These are phyloP conservation scores for Upupa epops DNA, from an alignment of 2,113 vertebrate species.

Conservation along the genomic window DNA sequence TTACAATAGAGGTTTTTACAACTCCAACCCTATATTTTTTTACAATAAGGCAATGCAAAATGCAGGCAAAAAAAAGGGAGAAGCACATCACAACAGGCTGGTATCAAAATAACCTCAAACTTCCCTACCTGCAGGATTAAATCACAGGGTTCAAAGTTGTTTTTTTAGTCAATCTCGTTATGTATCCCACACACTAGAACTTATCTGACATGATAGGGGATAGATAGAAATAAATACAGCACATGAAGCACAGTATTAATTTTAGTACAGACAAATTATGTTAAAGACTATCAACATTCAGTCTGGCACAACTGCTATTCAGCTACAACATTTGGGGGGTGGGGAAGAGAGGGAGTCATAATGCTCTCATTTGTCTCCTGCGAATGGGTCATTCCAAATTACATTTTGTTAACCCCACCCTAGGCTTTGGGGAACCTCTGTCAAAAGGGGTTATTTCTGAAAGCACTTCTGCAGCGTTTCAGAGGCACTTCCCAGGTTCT, in stretches of 20 bases:
- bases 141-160: constrained; percentile 7
- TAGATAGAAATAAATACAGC: constrained; percentile 38
- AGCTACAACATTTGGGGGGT: background rate
- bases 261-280: constrained; percentile 44
- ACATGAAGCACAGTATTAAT: constrained; percentile 48
- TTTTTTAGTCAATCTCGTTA: constrained; percentile 5
- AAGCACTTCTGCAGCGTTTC: background rate
- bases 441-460: background rate
- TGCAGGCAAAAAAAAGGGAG: background rate
- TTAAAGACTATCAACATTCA: constrained; percentile 30
- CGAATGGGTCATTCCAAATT: background rate
- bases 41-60: background rate
- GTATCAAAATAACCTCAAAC: background rate
- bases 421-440: background rate
- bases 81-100: background rate
- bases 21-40: background rate
- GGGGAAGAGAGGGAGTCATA: background rate
- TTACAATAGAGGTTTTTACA: background rate
- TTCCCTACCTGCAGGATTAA: background rate
- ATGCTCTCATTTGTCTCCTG: background rate
- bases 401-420: background rate
- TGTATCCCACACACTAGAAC: constrained; percentile 19
- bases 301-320: constrained; percentile 22
- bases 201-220: constrained; percentile 38
- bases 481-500: accelerated